A percentile compares a stretch with the other conserved stretches of the same genome.
These are phyloP conservation scores for Blastomussa wellsi DNA, from an alignment of 92 coral and sea anemone species.

Conservation along the genomic window DNA sequence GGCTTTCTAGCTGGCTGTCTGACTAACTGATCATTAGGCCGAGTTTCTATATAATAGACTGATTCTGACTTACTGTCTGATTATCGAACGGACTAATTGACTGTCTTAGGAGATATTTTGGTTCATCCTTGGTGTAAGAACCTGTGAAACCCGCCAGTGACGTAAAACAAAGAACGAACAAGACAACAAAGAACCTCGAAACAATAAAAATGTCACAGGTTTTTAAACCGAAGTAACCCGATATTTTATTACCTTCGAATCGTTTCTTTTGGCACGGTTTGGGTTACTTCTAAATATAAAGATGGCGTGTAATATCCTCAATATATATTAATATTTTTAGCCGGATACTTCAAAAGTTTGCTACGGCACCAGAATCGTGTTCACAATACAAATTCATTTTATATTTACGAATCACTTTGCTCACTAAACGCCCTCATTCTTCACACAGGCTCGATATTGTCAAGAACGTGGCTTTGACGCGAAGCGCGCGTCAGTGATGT, in stretches of 20 bases:
- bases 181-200: no score
- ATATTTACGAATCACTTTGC: neutral
- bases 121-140: no score
- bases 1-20: neutral
- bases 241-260: neutral
- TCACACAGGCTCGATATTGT: slow-evolving; percentile 20
- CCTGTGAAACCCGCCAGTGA: no score
- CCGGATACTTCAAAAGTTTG: neutral
- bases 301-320: neutral
- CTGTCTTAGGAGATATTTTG: neutral
- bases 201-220: no score
- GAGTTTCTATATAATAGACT: no score
- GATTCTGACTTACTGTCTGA: no score
- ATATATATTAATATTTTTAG: no score
- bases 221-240: no score
- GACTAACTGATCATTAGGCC: neutral
- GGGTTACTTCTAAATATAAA: neutral
- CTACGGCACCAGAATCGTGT: neutral
- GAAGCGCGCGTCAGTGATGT: slow-evolving; percentile 23
- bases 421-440: neutral
- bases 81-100: no score
- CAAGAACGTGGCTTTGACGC: slow-evolving; percentile 31
- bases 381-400: neutral
- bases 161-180: no score
- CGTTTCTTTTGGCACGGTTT: neutral